These are phyloP conservation scores for Callocephalon fimbriatum DNA, from an alignment of 2,113 vertebrate species.

Conservation along the genomic window DNA sequence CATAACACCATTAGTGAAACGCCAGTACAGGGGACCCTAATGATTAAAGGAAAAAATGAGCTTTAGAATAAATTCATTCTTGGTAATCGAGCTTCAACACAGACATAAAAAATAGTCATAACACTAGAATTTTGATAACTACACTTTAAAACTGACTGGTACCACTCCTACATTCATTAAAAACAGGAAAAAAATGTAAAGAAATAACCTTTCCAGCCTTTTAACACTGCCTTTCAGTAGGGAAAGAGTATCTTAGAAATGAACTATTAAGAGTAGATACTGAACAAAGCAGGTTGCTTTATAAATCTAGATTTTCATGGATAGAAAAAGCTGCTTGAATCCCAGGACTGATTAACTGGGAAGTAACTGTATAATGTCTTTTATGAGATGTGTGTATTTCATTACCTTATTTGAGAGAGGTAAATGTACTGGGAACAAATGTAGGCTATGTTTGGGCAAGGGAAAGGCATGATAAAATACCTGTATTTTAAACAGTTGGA, in stretches of 20 bases:
- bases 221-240: accelerated
- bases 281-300: background rate
- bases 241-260: background rate
- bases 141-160: background rate
- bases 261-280: background rate
- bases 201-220: background rate
- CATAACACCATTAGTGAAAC: constrained; percentile 87
- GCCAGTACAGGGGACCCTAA: constrained; percentile 90
- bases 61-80: background rate
- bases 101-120: background rate
- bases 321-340: background rate
- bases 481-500: accelerated
- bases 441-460: background rate
- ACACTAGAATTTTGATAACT: background rate
- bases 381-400: accelerated
- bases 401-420: background rate
- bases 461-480: background rate
- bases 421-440: background rate
- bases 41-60: background rate
- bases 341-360: background rate
- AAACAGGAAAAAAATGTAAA: background rate
- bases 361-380: background rate
- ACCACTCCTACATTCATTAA: background rate
- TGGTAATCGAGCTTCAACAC: background rate
- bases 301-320: background rate